These are phyloP conservation scores for Mesocentrotus franciscanus DNA, from an alignment of 53 echinoderm and acorn worm species.

Conservation along the genomic window DNA sequence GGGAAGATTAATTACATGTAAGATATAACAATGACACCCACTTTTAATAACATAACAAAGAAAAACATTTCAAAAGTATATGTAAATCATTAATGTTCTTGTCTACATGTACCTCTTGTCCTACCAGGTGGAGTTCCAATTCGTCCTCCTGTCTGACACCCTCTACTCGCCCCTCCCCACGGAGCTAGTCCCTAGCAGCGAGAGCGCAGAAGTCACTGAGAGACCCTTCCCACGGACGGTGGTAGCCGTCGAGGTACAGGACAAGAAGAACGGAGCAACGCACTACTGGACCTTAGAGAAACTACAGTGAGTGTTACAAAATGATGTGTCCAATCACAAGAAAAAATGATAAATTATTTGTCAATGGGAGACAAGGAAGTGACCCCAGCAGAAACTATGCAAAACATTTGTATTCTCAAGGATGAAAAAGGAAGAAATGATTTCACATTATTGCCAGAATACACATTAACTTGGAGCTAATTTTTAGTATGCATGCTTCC, in stretches of 20 bases:
- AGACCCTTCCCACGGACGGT: constrained; percentile 93
- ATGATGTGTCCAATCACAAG: not conserved
- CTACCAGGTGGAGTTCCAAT: constrained; percentile 95
- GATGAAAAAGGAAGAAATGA: too few relatives aligned
- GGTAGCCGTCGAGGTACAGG: constrained; percentile 91
- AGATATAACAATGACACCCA: too few relatives aligned
- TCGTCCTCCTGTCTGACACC: constrained; percentile 94
- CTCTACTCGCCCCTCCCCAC: constrained; percentile 96
- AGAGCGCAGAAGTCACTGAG: constrained; percentile 79
- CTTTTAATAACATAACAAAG: too few relatives aligned
- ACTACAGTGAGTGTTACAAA: constrained; percentile 76
- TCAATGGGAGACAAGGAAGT: too few relatives aligned
- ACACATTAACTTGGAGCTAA: too few relatives aligned
- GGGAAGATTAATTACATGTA: too few relatives aligned
- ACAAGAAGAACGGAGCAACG: constrained; percentile 97
- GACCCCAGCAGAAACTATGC: too few relatives aligned
- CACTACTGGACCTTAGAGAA: constrained; percentile 98
- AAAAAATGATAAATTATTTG: too few relatives aligned
- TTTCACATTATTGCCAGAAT: too few relatives aligned
- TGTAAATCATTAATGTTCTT: not conserved
- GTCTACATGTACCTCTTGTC: not conserved
- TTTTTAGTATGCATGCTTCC: too few relatives aligned
- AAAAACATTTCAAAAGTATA: too few relatives aligned
- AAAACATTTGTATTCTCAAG: too few relatives aligned
- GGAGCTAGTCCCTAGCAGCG: constrained; percentile 88